phyloP scores from a whole-genome alignment of 1,140 invertebrate genomes.

The Drosophila parvula region DNA sequence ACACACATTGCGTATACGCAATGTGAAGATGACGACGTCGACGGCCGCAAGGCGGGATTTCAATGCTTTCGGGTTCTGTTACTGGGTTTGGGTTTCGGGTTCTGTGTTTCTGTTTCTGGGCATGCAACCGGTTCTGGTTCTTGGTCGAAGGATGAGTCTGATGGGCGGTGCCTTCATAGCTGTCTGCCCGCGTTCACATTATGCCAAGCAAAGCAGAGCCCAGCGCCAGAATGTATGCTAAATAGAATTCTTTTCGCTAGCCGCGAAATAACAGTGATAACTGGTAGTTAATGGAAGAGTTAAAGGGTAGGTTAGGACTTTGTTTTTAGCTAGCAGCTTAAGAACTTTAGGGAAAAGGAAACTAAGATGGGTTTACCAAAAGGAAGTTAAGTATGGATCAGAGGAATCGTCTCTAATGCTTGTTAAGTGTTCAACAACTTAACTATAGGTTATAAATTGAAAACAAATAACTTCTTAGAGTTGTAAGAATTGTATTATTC shows the following conservation, averaged over 20 bases:
- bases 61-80: slow-evolving; percentile 42
- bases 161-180: slow-evolving; percentile 23
- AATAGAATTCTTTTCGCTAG: slow-evolving; percentile 69
- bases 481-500: not conserved
- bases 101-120: slow-evolving; percentile 21
- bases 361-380: too few relatives aligned
- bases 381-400: too few relatives aligned
- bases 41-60: slow-evolving; percentile 66
- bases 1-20: slow-evolving; percentile 73
- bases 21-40: slow-evolving; percentile 57
- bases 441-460: not conserved
- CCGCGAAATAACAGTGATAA: slow-evolving; percentile 16
- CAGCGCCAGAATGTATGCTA: slow-evolving; percentile 80
- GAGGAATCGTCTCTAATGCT: too few relatives aligned
- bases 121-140: slow-evolving; percentile 19
- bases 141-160: slow-evolving; percentile 1
- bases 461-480: not conserved
- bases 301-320: not conserved
- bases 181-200: slow-evolving; percentile 67
- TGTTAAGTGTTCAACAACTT: too few relatives aligned
- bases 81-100: slow-evolving; percentile 19
- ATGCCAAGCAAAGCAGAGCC: slow-evolving; percentile 63
- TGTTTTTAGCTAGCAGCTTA: not conserved
- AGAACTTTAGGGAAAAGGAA: not conserved
- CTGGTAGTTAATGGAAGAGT: not conserved